Evolutionary conservation across 2,888 invertebrate species (phyloP), one percentile per base, ranked within the genome.

Genomic region (Craniophora ligustri): DNA sequence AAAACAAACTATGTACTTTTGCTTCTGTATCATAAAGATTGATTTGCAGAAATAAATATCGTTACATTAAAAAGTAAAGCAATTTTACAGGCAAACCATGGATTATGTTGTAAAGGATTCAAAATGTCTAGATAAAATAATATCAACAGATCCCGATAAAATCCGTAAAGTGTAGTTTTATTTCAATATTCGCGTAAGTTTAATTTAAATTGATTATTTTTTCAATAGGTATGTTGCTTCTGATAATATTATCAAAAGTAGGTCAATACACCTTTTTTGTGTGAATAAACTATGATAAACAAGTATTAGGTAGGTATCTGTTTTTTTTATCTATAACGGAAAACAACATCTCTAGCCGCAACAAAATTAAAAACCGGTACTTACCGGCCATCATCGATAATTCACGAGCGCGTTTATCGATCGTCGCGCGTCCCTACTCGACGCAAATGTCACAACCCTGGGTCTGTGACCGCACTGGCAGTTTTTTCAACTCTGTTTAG

Each of bases 401-500:
- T 44, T 49, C n/a, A 35, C 38, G 26, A 26, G 32, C 39, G 5
- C 11, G 18, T 21, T 14, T 63, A 57, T 67, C 51, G 46, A 53
- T 28, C 15, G 28, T 14, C 30, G 41, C 57, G 32, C 62, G 15
- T 62, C 63, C 35, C 48, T 69, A 62, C 35, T n/a, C n/a, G 38
- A 58, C 48, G 51, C 46, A 47, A 51, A 54, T 40, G 59, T 48
- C 44, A 32, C 56, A 53, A 26, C 69, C 57, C 72, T 67, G 19
- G 58, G 63, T 67, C 63, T 48, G 26, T 69, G 69, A 70, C 46
- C 69, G 34, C 28, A 15, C 5, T 31, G 6, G 26, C 58, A 65
- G 68, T 61, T 66, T 72, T 71, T 71, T 71, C 68, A 71, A 65
- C 72, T 62, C 47, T n/a, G 21, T 10, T n/a, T 28, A 16, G 48